These are phyloP conservation scores for Tiliacea citrago DNA, from an alignment of 2,888 invertebrate genomes.

Conservation along the genomic window DNA sequence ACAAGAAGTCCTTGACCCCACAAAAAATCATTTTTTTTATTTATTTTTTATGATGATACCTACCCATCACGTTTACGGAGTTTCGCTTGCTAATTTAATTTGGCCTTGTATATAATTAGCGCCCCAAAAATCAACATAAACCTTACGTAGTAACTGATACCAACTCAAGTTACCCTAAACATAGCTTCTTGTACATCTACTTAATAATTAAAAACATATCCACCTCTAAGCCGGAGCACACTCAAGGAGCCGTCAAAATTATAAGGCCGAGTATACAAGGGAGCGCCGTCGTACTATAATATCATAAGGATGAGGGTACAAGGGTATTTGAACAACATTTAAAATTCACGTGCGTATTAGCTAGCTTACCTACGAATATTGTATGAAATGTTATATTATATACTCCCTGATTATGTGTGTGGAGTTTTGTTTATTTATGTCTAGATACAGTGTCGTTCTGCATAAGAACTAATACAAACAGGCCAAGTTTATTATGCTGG, in stretches of 20 bases:
- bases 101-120: too few relatives aligned
- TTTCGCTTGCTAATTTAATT: too few relatives aligned
- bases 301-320: conserved; percentile 28
- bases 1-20: too few relatives aligned
- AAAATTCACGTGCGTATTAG: conserved; percentile 57
- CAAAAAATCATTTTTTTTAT: too few relatives aligned
- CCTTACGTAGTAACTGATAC: background rate
- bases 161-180: background rate
- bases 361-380: conserved; percentile 38
- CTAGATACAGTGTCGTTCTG: too few relatives aligned
- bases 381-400: conserved; percentile 45
- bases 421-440: background rate
- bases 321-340: conserved; percentile 45
- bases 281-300: conserved; percentile 28
- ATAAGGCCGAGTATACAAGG: conserved; percentile 45
- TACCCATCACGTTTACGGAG: too few relatives aligned
- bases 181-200: conserved; percentile 6
- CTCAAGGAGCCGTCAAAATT: conserved; percentile 54
- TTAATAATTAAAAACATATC: conserved; percentile 63
- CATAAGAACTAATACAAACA: too few relatives aligned
- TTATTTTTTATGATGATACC: too few relatives aligned
- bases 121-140: too few relatives aligned
- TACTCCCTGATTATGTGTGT: conserved; percentile 18
- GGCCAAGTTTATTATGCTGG: too few relatives aligned
- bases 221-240: conserved; percentile 32